A percentile compares a stretch with the other conserved stretches of the same genome.
These are phyloP conservation scores for Eidolon dupreanum DNA, from an alignment of 2,797 vertebrate species.

Conservation along the genomic window DNA sequence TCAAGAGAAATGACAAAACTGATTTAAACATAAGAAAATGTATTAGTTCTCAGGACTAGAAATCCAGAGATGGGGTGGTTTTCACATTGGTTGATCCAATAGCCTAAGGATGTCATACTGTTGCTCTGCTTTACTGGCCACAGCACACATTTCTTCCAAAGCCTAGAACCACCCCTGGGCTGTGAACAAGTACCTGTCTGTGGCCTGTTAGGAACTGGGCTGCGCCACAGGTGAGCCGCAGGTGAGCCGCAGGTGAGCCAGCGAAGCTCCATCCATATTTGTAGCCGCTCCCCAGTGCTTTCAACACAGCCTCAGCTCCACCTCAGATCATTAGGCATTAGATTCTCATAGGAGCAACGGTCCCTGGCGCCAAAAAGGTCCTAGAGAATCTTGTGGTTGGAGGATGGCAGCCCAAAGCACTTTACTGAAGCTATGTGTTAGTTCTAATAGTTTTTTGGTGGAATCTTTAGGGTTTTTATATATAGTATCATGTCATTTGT, in stretches of 20 bases:
- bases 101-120: background rate
- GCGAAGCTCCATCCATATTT: no score
- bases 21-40: background rate
- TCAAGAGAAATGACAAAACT: background rate
- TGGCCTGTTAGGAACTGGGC: no score
- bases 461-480: background rate
- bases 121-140: background rate
- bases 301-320: no score
- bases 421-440: background rate
- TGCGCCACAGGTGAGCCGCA: no score
- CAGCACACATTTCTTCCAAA: background rate
- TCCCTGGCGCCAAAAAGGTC: no score
- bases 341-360: no score
- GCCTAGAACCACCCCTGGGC: background rate
- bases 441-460: background rate
- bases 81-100: background rate
- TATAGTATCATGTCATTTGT: background rate
- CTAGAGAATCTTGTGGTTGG: background rate
- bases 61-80: background rate
- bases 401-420: background rate
- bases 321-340: no score
- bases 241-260: no score
- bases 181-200: no score
- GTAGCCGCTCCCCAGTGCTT: no score
- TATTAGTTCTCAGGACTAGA: background rate